Percentiles rank a stretch among this genome's conserved stretches.
These are phyloP conservation scores for Drosophila athabasca DNA, from an alignment of 1,140 invertebrate genomes.

Conservation along the genomic window DNA sequence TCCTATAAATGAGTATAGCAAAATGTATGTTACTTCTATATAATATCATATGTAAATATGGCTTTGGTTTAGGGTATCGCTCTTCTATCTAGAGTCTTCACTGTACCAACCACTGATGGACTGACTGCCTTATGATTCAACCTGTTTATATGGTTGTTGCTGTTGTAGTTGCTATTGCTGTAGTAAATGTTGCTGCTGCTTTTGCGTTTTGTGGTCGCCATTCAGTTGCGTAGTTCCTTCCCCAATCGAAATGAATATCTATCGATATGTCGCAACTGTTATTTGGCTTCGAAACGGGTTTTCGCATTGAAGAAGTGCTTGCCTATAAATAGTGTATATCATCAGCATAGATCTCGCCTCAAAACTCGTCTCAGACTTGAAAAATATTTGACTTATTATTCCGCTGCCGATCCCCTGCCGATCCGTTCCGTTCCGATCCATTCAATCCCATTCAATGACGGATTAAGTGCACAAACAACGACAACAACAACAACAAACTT, in stretches of 20 bases:
- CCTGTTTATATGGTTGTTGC: too few relatives aligned
- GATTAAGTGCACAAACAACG: conserved; percentile 30
- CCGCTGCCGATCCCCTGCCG: conserved; percentile 16
- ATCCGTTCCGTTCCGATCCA: too few relatives aligned
- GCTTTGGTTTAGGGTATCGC: background rate
- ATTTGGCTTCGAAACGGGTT: conserved; percentile 59
- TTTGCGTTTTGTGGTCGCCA: conserved; percentile 35
- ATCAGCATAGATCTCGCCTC: conserved; percentile 27
- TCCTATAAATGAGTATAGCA: too few relatives aligned
- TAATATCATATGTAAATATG: background rate
- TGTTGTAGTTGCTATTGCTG: conserved; percentile 8
- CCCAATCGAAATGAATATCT: conserved; percentile 56
- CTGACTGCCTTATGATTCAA: conserved; percentile 25
- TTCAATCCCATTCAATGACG: conserved; percentile 38
- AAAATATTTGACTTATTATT: conserved; percentile 35
- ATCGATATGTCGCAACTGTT: conserved; percentile 65
- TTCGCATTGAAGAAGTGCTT: conserved; percentile 14
- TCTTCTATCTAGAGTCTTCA: conserved; percentile 6
- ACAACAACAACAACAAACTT: too few relatives aligned
- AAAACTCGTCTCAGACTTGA: conserved; percentile 18
- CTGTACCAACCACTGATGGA: conserved; percentile 36
- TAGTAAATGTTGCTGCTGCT: background rate
- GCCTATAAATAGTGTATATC: conserved; percentile 57
- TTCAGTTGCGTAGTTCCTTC: conserved; percentile 57
- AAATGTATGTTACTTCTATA: background rate